A percentile compares a stretch with the other conserved stretches of the same genome.
Evolutionary conservation across 2,113 vertebrate species (phyloP).

Genomic region (Ancistrus triradiatus): DNA sequence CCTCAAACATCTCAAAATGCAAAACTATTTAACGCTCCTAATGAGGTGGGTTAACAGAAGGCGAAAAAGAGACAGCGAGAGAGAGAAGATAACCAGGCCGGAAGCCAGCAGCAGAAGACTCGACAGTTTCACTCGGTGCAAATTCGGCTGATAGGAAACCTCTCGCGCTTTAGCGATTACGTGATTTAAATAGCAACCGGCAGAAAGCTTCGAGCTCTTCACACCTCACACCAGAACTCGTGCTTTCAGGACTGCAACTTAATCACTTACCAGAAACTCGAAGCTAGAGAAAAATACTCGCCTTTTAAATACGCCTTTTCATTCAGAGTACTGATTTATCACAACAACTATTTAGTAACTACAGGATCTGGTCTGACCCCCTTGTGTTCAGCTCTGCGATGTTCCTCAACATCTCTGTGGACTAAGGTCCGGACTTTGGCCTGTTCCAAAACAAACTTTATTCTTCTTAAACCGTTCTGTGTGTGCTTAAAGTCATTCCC

Average conservation of each 20-base stretch:
- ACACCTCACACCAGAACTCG: not conserved
- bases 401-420: too few relatives aligned
- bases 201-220: not conserved
- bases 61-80: constrained; percentile 11
- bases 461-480: too few relatives aligned
- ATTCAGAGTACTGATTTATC: too few relatives aligned
- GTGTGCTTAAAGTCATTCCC: too few relatives aligned
- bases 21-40: not conserved
- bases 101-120: constrained; percentile 65
- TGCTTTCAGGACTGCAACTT: constrained; percentile 24
- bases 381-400: too few relatives aligned
- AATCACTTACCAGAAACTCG: not conserved
- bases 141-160: constrained; percentile 55
- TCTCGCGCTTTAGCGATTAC: constrained; percentile 54
- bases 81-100: constrained; percentile 13
- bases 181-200: constrained; percentile 53
- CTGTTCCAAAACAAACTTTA: too few relatives aligned
- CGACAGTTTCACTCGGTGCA: constrained; percentile 56
- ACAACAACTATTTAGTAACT: too few relatives aligned
- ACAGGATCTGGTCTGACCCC: too few relatives aligned
- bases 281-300: not conserved
- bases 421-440: too few relatives aligned
- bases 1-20: not conserved
- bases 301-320: too few relatives aligned
- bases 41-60: too few relatives aligned